phyloP scores from a whole-genome alignment of 2,888 invertebrate genomes.

The Drosophila tanythrix region DNA sequence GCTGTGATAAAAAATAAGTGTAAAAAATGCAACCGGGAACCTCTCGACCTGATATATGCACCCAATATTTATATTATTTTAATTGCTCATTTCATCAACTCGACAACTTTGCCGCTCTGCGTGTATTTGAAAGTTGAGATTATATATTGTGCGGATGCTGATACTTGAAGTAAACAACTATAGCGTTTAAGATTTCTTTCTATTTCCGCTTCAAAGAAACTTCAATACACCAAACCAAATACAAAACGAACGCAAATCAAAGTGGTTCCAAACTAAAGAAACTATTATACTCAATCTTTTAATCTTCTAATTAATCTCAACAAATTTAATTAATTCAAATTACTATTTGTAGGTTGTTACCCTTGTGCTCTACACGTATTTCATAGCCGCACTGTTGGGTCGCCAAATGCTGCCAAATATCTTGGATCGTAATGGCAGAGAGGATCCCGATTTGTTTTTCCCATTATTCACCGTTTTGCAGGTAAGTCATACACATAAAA shows the following conservation, averaged over 20 bases:
- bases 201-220: not conserved
- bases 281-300: not conserved
- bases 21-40: constrained; percentile 61
- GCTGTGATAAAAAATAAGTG: not conserved
- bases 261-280: not conserved
- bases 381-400: constrained; percentile 94
- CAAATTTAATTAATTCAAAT: constrained; percentile 14
- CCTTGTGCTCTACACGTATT: constrained; percentile 95
- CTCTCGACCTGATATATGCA: constrained; percentile 77
- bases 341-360: constrained; percentile 91
- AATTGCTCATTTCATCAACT: constrained; percentile 2
- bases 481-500: constrained; percentile 85
- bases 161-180: not conserved
- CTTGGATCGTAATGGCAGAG: constrained; percentile 85
- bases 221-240: not conserved
- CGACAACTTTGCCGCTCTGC: not conserved
- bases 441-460: constrained; percentile 93
- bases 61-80: constrained; percentile 31
- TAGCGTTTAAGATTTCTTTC: not conserved
- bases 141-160: constrained; percentile 29
- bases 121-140: constrained; percentile 20
- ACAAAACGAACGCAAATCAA: not conserved
- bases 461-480: constrained; percentile 96
- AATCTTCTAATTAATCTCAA: constrained; percentile 13
- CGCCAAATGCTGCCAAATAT: constrained; percentile 91